Evolutionary conservation across 37 sponge, comb jelly and placozoan species (phyloP).

Genomic region (Bolinopsis microptera): DNA sequence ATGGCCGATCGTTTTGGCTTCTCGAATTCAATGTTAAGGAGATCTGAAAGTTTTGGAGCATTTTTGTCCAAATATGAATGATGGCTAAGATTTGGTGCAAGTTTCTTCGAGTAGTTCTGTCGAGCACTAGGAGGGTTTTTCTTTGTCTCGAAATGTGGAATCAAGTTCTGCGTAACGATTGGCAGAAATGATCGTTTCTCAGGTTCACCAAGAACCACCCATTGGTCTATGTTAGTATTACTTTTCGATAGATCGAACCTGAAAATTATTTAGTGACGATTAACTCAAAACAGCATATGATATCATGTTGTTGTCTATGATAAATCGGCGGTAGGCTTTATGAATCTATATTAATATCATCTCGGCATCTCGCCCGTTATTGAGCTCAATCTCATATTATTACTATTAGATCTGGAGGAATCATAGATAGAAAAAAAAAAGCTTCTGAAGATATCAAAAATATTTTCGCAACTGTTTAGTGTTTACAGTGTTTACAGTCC

Average conservation of each 20-base stretch:
- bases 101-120: neutral
- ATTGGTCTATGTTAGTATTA: slow-evolving; percentile 5
- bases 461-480: too few relatives aligned
- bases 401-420: neutral
- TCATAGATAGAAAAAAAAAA: too few relatives aligned
- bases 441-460: too few relatives aligned
- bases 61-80: neutral
- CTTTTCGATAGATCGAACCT: slow-evolving; percentile 47
- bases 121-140: neutral
- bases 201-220: neutral
- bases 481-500: too few relatives aligned
- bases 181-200: slow-evolving; percentile 27
- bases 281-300: neutral
- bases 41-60: neutral
- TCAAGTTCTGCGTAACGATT: slow-evolving; percentile 1
- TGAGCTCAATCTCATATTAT: neutral
- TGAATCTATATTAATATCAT: neutral
- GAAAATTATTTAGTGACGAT: too few relatives aligned
- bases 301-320: neutral
- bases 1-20: neutral
- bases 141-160: slow-evolving; percentile 15
- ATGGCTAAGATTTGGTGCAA: neutral
- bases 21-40: neutral
- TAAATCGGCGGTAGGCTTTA: neutral
- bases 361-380: neutral